Evolutionary conservation across 2,113 vertebrate genomes (phyloP).

Genomic region (Toxostoma redivivum): DNA sequence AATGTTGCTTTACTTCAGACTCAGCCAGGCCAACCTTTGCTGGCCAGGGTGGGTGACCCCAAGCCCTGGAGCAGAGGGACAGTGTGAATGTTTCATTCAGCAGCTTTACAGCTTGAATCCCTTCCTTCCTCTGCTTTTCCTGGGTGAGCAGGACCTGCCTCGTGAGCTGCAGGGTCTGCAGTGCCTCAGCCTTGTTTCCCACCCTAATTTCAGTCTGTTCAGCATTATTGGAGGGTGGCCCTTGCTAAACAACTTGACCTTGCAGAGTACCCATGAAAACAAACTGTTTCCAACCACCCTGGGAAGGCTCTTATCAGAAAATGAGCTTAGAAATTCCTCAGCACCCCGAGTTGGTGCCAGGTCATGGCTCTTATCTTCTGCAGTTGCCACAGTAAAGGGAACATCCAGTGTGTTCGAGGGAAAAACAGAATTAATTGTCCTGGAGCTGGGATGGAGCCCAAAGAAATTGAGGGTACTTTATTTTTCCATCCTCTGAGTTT

Average conservation of each 20-base stretch:
- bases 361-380: conserved; percentile 10
- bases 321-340: conserved; percentile 32
- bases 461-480: not conserved
- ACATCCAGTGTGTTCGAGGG: conserved; percentile 27
- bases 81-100: accelerated
- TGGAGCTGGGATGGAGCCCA: not conserved
- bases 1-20: not conserved
- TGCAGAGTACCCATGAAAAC: not conserved
- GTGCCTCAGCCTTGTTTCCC: not conserved
- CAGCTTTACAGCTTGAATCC: not conserved
- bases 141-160: not conserved
- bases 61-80: not conserved
- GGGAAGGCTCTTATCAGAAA: conserved; percentile 26
- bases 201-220: accelerated
- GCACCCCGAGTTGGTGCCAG: not conserved
- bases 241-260: not conserved
- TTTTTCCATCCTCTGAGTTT: not conserved
- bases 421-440: conserved; percentile 1
- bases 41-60: not conserved
- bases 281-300: not conserved
- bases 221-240: not conserved
- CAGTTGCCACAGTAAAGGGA: not conserved
- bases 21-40: not conserved
- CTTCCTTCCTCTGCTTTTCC: not conserved
- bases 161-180: not conserved